Percentiles rank a stretch among this genome's conserved stretches.
These are phyloP conservation scores for Marmota flaviventris DNA, from an alignment of 2,113 vertebrate species.

Conservation along the genomic window DNA sequence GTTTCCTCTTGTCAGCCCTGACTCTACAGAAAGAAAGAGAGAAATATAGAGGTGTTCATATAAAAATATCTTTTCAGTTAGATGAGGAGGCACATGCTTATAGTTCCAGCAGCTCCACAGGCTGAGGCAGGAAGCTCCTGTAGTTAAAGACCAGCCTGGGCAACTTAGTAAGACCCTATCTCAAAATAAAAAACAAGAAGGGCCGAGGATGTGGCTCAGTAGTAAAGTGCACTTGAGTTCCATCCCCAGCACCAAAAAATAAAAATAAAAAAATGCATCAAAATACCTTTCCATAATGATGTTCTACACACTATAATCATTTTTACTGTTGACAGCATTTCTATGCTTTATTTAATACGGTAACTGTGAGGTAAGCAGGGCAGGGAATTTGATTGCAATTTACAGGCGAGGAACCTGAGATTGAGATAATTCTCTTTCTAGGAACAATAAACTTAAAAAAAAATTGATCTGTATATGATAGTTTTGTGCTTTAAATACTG, in stretches of 20 bases:
- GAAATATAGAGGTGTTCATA: background rate
- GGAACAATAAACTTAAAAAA: slow-evolving; percentile 16
- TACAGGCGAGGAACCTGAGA: slow-evolving; percentile 1
- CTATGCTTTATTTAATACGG: background rate
- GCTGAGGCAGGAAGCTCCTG: too few relatives aligned
- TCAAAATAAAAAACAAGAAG: too few relatives aligned
- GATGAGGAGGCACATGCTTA: too few relatives aligned
- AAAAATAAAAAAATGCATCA: too few relatives aligned
- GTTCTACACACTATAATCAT: slow-evolving; percentile 8
- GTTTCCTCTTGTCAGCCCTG: slow-evolving; percentile 34
- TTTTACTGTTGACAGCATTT: slow-evolving; percentile 35
- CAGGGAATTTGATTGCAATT: slow-evolving; percentile 38
- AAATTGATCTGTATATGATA: background rate
- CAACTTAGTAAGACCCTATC: too few relatives aligned
- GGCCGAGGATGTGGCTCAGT: too few relatives aligned
- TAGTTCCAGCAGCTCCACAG: too few relatives aligned
- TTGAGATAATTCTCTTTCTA: background rate
- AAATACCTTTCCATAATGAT: background rate
- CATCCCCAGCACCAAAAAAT: too few relatives aligned
- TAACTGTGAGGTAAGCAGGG: background rate
- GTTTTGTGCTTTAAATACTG: background rate
- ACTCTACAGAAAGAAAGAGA: slow-evolving; percentile 9
- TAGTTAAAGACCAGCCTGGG: too few relatives aligned
- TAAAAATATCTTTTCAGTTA: background rate
- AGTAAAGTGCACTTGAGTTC: too few relatives aligned